Evolutionary conservation across 2,797 vertebrate genomes (phyloP).

Genomic region (Neomorphus geoffroyi): DNA sequence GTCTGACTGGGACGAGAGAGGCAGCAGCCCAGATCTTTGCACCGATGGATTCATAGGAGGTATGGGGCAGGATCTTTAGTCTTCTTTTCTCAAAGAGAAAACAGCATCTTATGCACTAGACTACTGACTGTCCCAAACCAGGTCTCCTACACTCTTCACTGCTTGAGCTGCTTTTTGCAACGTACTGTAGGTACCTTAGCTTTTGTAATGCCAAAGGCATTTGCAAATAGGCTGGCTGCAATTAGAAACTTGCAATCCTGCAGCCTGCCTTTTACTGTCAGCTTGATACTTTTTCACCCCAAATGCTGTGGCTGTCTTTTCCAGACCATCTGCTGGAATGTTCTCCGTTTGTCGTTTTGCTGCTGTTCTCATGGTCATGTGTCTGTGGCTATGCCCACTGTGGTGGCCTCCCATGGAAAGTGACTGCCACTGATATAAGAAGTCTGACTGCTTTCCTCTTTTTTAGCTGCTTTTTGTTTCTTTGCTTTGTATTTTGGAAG

Average conservation of each 20-base stretch:
- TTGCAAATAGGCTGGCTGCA: neutral
- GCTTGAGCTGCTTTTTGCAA: neutral
- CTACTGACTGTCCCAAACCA: neutral
- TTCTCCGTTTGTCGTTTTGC: neutral
- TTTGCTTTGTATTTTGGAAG: neutral
- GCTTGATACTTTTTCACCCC: neutral
- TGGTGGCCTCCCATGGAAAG: fast-evolving
- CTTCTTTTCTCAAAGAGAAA: neutral
- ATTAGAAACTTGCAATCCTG: neutral
- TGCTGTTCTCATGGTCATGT: neutral
- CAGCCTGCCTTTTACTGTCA: neutral
- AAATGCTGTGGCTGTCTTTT: neutral
- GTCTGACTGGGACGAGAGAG: neutral
- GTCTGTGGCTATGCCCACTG: neutral
- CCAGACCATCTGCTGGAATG: neutral
- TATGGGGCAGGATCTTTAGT: neutral
- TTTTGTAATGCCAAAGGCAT: neutral
- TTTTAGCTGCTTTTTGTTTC: neutral
- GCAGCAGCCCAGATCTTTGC: neutral
- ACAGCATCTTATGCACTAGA: neutral
- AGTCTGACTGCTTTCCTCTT: neutral
- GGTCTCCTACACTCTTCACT: neutral
- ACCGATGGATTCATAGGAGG: neutral
- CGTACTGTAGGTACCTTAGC: neutral
- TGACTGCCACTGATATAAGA: neutral